Percentiles rank a stretch among this genome's conserved stretches.
These are phyloP conservation scores for Drosophila biarmipes DNA, from an alignment of 1,140 invertebrate species.

Conservation along the genomic window DNA sequence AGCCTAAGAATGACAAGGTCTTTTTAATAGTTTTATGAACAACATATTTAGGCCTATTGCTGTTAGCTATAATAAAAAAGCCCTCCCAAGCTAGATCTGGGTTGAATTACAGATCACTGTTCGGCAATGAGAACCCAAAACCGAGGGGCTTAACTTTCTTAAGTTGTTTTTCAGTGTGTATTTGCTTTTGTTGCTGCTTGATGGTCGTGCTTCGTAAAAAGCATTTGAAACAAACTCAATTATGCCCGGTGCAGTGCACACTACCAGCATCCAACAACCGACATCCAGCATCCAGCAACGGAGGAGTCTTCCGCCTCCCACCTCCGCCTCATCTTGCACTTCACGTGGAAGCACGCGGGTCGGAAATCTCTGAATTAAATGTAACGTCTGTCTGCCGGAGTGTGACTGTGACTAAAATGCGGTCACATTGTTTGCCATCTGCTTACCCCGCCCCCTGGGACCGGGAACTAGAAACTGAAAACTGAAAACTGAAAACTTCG, in stretches of 20 bases:
- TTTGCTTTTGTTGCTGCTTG: constrained; percentile 61
- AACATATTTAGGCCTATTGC: no score
- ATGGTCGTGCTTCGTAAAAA: constrained; percentile 78
- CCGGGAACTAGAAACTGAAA: constrained; percentile 35
- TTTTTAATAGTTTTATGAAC: no score
- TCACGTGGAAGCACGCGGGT: constrained; percentile 46
- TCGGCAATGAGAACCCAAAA: background rate
- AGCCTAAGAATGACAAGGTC: no score
- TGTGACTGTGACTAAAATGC: constrained; percentile 82
- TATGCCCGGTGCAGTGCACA: constrained; percentile 78
- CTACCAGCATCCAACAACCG: constrained; percentile 43
- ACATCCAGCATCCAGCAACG: constrained; percentile 45
- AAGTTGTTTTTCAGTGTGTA: constrained; percentile 43
- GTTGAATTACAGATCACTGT: background rate
- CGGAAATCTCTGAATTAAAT: constrained; percentile 53
- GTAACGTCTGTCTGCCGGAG: constrained; percentile 55
- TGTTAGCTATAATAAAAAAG: no score
- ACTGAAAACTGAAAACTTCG: constrained; percentile 46
- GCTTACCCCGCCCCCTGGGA: background rate
- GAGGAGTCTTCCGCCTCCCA: constrained; percentile 2
- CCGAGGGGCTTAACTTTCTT: background rate
- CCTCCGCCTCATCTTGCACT: constrained; percentile 40
- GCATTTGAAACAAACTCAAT: constrained; percentile 83
- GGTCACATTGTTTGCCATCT: constrained; percentile 77
- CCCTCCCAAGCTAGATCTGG: no score